Percentiles rank a stretch among this genome's conserved stretches.
These are phyloP conservation scores for Tribolium castaneum DNA, from an alignment of 1,140 invertebrate genomes.

Conservation along the genomic window DNA sequence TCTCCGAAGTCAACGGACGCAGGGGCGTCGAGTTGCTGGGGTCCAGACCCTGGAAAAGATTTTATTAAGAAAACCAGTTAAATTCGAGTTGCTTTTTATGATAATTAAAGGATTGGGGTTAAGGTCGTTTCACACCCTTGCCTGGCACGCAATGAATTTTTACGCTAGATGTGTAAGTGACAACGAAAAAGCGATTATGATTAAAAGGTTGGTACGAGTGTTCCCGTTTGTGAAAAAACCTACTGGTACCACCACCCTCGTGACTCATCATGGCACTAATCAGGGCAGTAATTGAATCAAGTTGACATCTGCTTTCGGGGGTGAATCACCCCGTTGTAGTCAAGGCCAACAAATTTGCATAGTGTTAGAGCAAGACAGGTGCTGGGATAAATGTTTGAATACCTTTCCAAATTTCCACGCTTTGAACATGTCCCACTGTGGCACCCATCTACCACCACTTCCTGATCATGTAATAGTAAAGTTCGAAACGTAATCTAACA, in stretches of 20 bases:
- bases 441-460: slow-evolving; percentile 9
- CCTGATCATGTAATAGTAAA: neutral
- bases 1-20: slow-evolving; percentile 71
- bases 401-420: slow-evolving; percentile 60
- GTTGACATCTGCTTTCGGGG: neutral
- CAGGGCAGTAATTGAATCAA: slow-evolving; percentile 8
- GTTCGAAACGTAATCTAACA: slow-evolving; percentile 17
- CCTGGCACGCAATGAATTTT: neutral
- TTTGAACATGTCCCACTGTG: slow-evolving; percentile 55
- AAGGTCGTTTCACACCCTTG: slow-evolving; percentile 19
- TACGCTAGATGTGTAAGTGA: neutral
- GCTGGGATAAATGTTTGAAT: neutral
- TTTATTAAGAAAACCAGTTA: neutral
- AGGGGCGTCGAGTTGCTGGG: slow-evolving; percentile 69
- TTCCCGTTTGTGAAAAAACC: neutral
- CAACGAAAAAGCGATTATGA: neutral
- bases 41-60: slow-evolving; percentile 70
- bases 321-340: neutral
- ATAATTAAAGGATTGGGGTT: neutral
- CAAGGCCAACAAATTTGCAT: no score
- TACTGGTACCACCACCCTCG: slow-evolving; percentile 20
- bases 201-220: neutral
- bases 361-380: no score
- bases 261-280: slow-evolving; percentile 17
- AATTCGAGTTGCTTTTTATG: neutral